These are phyloP conservation scores for Nineta flava DNA, from an alignment of 2,888 invertebrate genomes.

Conservation along the genomic window DNA sequence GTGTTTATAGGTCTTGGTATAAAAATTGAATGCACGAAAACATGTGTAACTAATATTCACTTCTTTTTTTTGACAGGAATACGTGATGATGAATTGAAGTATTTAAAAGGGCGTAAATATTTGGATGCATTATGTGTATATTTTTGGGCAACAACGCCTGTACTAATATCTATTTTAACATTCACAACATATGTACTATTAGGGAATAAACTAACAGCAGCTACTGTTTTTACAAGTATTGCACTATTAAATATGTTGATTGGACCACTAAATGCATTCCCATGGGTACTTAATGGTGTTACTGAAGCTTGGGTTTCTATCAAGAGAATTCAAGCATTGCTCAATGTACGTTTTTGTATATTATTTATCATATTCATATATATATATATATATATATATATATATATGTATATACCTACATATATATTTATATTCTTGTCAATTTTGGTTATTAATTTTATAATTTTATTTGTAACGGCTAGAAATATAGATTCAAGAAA, in stretches of 20 bases:
- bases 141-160: conserved; percentile 97
- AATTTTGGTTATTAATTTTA: not conserved
- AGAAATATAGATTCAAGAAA: too few species aligned
- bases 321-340: conserved; percentile 66
- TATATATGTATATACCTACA: too few species aligned
- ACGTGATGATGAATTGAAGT: conserved; percentile 54
- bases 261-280: conserved; percentile 89
- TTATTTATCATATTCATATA: not conserved
- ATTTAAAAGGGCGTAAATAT: conserved; percentile 77
- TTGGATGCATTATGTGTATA: conserved; percentile 95
- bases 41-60: not conserved
- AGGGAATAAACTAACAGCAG: conserved; percentile 66
- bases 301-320: conserved; percentile 93
- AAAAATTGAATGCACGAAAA: too few species aligned
- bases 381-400: not conserved
- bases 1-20: too few species aligned
- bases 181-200: conserved; percentile 64
- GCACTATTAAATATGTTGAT: conserved; percentile 94
- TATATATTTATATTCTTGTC: not conserved
- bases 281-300: conserved; percentile 94
- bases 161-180: conserved; percentile 71
- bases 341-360: conserved; percentile 44
- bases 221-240: conserved; percentile 86
- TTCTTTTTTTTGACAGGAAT: conserved; percentile 31
- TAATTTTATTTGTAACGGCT: not conserved